These are phyloP conservation scores for Eupleurogrammus muticus DNA, from an alignment of 2,797 vertebrate species.

Conservation along the genomic window DNA sequence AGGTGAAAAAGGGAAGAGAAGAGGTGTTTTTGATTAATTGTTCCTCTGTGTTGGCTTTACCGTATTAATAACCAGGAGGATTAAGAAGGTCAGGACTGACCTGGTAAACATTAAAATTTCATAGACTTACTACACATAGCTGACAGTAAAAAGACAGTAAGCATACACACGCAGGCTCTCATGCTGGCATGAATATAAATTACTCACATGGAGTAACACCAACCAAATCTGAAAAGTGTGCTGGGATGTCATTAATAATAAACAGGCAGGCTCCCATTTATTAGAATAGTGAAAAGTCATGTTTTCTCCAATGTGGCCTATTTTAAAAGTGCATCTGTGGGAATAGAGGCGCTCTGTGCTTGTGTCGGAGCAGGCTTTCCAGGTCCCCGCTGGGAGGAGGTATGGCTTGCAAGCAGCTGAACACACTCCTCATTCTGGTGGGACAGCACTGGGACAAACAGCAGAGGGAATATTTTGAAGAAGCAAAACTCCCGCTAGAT, in stretches of 20 bases:
- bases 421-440: constrained; percentile 67
- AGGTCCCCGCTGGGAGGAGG: constrained; percentile 70
- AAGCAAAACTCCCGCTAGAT: constrained; percentile 55
- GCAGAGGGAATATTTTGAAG: constrained; percentile 72
- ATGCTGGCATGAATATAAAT: constrained; percentile 82
- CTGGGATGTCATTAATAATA: constrained; percentile 85
- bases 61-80: constrained; percentile 82
- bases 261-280: constrained; percentile 83
- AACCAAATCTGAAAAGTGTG: constrained; percentile 82
- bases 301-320: constrained; percentile 85
- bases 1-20: constrained; percentile 73
- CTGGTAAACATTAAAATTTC: constrained; percentile 84
- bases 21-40: constrained; percentile 82
- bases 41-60: constrained; percentile 76
- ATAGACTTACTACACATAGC: constrained; percentile 77
- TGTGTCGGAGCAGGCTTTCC: constrained; percentile 63
- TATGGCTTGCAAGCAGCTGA: constrained; percentile 60
- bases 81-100: constrained; percentile 85
- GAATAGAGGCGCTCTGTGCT: constrained; percentile 61
- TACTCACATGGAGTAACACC: constrained; percentile 79
- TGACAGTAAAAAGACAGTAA: constrained; percentile 85
- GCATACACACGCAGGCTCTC: constrained; percentile 73
- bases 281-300: constrained; percentile 86
- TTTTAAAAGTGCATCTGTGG: constrained; percentile 79
- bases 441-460: constrained; percentile 66